Evolutionary conservation across 2,797 vertebrate genomes (phyloP).

Genomic region (Cirrhinus molitorella): DNA sequence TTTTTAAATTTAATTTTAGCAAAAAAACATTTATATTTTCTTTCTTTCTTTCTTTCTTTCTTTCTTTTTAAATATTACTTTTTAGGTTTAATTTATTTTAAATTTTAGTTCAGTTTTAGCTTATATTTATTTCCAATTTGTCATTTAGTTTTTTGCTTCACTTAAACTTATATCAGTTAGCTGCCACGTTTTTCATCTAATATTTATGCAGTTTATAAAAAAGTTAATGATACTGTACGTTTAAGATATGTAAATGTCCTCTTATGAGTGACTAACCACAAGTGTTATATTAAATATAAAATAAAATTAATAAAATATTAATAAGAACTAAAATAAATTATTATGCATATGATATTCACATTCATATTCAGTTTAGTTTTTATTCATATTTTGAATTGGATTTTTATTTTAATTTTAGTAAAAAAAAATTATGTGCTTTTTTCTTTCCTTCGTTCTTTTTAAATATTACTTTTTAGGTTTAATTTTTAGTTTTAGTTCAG

Average conservation of each 20-base stretch:
- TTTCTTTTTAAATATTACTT: no score
- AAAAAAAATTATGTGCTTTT: neutral
- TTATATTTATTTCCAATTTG: no score
- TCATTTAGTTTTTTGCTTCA: no score
- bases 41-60: no score
- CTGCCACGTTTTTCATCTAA: neutral
- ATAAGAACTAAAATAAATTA: neutral
- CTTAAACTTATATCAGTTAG: no score
- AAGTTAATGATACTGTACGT: neutral
- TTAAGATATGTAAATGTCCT: neutral
- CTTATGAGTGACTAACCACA: neutral
- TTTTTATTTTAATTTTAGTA: neutral
- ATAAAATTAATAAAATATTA: neutral
- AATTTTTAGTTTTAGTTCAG: neutral
- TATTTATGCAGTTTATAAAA: no score
- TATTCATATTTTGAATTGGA: neutral
- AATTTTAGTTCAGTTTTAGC: no score
- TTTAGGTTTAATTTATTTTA: no score
- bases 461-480: neutral
- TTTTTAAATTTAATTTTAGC: no score
- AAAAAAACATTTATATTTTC: neutral
- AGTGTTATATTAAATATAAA: neutral
- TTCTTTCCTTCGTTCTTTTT: neutral
- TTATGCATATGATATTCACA: no score
- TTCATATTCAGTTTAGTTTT: no score